Evolutionary conservation across 2,888 invertebrate genomes (phyloP).

Genomic region (Graphium colonna): DNA sequence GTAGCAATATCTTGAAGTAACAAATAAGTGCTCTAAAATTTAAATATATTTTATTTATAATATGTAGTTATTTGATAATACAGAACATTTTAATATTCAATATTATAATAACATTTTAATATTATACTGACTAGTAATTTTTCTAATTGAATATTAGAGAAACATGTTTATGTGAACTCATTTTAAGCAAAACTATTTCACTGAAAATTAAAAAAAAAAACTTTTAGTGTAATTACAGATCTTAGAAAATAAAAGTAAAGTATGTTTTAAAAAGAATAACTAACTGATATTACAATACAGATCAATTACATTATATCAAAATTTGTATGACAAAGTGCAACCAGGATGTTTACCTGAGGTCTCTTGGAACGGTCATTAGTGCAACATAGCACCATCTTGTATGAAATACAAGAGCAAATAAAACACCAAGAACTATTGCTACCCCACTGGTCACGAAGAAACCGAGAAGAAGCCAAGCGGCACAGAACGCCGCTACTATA

Average conservation of each 20-base stretch:
- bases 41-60: too few relatives aligned
- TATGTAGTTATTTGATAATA: too few relatives aligned
- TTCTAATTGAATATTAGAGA: too few relatives aligned
- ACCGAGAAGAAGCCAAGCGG: conserved; percentile 78
- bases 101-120: too few relatives aligned
- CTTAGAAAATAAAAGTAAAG: too few relatives aligned
- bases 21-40: conserved; percentile 84
- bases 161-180: too few relatives aligned
- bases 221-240: too few relatives aligned
- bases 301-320: conserved; percentile 13
- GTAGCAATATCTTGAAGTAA: conserved; percentile 83
- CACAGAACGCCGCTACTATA: conserved; percentile 60
- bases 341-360: conserved; percentile 80
- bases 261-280: too few relatives aligned
- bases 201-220: too few relatives aligned
- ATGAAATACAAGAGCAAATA: conserved; percentile 84
- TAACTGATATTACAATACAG: too few relatives aligned
- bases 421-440: conserved; percentile 78
- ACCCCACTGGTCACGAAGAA: conserved; percentile 83
- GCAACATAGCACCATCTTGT: conserved; percentile 89
- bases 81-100: background rate
- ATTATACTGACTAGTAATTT: too few relatives aligned
- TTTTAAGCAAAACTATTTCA: too few relatives aligned
- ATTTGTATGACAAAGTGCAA: conserved; percentile 8
- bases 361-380: conserved; percentile 86